Percentiles rank a stretch among this genome's conserved stretches.
Evolutionary conservation across 2,888 invertebrate species (phyloP).

Genomic region (Opisthograptis luteolata): DNA sequence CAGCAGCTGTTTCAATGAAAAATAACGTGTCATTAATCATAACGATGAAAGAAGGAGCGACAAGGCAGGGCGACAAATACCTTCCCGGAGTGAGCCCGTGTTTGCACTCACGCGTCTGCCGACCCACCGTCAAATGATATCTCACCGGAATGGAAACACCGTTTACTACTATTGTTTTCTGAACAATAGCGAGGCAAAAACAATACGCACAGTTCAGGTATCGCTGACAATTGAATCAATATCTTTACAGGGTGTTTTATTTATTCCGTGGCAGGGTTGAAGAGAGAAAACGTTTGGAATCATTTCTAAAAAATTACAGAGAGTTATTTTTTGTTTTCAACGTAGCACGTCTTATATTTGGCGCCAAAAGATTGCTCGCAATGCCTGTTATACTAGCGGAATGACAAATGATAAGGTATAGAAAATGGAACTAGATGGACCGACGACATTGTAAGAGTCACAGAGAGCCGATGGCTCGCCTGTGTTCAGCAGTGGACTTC

Average conservation of each 20-base stretch:
- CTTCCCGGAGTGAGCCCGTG: conserved; percentile 62
- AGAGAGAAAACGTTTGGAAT: conserved; percentile 15
- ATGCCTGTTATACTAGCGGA: conserved; percentile 1
- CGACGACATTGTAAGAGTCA: no score
- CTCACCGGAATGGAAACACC: conserved; percentile 50
- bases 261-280: conserved; percentile 22
- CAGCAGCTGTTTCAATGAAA: conserved; percentile 79
- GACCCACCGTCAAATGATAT: conserved; percentile 48
- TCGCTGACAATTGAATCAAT: conserved; percentile 51
- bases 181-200: conserved; percentile 53
- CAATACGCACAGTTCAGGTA: conserved; percentile 50
- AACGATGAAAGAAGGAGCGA: conserved; percentile 74
- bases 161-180: conserved; percentile 55
- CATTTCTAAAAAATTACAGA: conserved; percentile 22
- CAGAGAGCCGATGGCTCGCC: no score
- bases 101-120: conserved; percentile 57
- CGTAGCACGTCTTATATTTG: conserved; percentile 2
- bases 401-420: background rate
- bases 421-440: no score
- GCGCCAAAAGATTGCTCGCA: background rate
- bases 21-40: conserved; percentile 81
- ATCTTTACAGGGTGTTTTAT: conserved; percentile 36
- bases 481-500: no score
- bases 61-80: conserved; percentile 74
- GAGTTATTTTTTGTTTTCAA: conserved; percentile 10